These are phyloP conservation scores for Trinorchestia longiramus DNA, from an alignment of 1,140 invertebrate genomes.

Conservation along the genomic window DNA sequence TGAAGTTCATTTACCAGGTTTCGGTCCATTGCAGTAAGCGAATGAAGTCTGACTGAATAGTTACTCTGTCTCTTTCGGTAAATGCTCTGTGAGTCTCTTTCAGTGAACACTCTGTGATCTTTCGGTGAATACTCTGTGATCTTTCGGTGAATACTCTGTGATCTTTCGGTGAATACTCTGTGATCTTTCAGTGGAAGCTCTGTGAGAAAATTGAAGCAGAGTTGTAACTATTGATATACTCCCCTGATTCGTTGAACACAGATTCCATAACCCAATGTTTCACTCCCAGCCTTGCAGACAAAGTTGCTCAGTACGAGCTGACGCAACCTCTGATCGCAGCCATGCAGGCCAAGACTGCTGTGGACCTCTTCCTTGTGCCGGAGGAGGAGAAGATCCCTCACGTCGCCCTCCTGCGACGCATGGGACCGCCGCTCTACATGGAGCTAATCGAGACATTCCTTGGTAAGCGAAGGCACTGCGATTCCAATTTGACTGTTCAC, in stretches of 20 bases:
- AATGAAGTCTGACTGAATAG: no score
- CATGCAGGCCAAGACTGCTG: background rate
- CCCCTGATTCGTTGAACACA: background rate
- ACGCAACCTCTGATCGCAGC: slow-evolving; percentile 16
- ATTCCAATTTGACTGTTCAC: no score
- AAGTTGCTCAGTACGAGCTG: slow-evolving; percentile 48
- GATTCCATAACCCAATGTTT: background rate
- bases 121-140: no score
- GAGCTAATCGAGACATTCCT: slow-evolving; percentile 40
- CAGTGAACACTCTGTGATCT: no score
- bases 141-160: no score
- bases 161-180: no score
- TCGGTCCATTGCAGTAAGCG: no score
- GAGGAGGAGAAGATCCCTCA: slow-evolving; percentile 35
- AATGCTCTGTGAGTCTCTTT: no score
- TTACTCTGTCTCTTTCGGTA: no score
- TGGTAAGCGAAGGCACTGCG: background rate
- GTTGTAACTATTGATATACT: background rate
- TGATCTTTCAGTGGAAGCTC: no score
- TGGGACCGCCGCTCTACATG: slow-evolving; percentile 47
- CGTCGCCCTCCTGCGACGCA: slow-evolving; percentile 47
- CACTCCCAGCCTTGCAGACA: slow-evolving; percentile 17
- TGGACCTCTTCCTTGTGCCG: slow-evolving; percentile 44
- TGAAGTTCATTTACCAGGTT: no score
- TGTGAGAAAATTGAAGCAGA: background rate